Percentiles rank a stretch among this genome's conserved stretches.
Conservation (phyloP, 2,888 invertebrate species). For the Petrophora chlorosata region DNA sequence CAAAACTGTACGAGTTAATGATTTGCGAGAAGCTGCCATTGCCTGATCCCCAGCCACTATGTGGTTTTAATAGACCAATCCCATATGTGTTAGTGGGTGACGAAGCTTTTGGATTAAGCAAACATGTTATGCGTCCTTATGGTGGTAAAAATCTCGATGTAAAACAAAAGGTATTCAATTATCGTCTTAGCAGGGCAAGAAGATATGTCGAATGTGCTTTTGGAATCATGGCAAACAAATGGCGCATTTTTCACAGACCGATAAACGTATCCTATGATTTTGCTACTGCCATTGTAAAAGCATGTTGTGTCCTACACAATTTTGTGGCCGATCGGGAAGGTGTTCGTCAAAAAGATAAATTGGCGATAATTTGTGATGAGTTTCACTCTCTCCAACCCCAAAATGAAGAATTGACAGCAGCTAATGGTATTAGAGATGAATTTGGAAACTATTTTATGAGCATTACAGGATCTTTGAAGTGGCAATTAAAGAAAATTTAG, state of each 20-base stretch:
- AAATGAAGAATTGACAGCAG: constrained; percentile 19
- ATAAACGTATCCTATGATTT: constrained; percentile 23
- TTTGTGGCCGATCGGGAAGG: constrained; percentile 27
- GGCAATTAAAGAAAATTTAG: constrained; percentile 17
- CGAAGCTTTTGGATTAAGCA: too few relatives aligned
- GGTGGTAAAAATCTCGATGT: background rate
- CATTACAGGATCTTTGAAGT: constrained; percentile 25
- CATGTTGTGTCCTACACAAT: constrained; percentile 16
- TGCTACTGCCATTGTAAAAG: constrained; percentile 24
- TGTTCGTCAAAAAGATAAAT: constrained; percentile 30
- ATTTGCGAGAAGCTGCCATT: too few relatives aligned
- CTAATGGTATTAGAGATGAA: constrained; percentile 25
- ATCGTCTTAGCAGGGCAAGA: constrained; percentile 41
- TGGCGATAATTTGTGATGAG: constrained; percentile 34
- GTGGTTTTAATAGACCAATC: too few relatives aligned
- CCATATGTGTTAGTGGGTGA: too few relatives aligned
- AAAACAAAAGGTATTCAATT: constrained; percentile 41
- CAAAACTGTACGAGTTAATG: too few relatives aligned
- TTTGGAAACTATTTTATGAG: constrained; percentile 20
- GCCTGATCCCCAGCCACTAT: too few relatives aligned
- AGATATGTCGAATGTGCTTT: constrained; percentile 45
- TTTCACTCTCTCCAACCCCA: constrained; percentile 32
- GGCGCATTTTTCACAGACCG: constrained; percentile 36
- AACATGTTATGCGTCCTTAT: too few relatives aligned
- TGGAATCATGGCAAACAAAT: constrained; percentile 42